These are phyloP conservation scores for Nipponia nippon DNA, from an alignment of 2,113 vertebrate species.

Conservation along the genomic window DNA sequence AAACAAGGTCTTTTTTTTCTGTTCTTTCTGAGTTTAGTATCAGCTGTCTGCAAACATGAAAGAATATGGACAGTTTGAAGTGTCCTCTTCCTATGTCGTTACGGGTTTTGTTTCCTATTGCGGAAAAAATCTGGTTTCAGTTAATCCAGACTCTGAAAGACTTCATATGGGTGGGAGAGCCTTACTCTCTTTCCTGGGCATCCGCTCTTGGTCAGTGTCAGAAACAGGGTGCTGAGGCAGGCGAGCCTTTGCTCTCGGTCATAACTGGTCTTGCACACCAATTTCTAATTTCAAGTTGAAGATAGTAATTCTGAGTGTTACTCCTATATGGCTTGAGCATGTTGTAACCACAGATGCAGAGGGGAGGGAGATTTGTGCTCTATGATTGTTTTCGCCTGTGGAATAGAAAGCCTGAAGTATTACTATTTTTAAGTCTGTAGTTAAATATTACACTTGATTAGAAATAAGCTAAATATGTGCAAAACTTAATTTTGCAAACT, in stretches of 20 bases:
- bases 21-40: background rate
- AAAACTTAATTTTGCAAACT: background rate
- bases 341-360: background rate
- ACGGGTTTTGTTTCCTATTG: background rate
- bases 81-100: background rate
- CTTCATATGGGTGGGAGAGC: background rate
- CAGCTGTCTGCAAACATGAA: background rate
- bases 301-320: background rate
- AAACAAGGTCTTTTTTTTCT: background rate
- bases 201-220: background rate
- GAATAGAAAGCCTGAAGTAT: background rate
- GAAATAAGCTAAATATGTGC: background rate
- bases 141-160: background rate
- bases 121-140: background rate
- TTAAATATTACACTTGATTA: background rate
- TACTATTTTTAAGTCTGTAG: background rate
- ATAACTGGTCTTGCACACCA: background rate
- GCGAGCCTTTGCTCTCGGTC: background rate
- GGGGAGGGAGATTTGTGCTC: background rate
- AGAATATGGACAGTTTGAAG: background rate
- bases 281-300: background rate
- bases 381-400: background rate
- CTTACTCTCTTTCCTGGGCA: background rate
- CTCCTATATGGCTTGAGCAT: background rate
- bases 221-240: background rate